Percentiles rank a stretch among this genome's conserved stretches.
Evolutionary conservation across 2,113 vertebrate species (phyloP).

Genomic region (Oreocharis arfaki): DNA sequence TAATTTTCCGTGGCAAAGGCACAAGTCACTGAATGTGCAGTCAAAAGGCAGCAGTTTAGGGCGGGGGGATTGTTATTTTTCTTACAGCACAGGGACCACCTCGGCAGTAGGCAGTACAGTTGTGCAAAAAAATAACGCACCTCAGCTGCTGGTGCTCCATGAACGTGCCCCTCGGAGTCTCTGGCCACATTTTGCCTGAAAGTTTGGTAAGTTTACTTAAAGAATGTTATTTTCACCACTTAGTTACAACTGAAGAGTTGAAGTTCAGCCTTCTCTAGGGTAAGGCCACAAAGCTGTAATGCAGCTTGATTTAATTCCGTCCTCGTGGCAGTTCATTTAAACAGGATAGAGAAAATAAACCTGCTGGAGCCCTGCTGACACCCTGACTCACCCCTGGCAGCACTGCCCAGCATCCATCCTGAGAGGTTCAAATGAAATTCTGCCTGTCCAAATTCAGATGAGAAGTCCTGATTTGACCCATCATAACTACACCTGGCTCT

Average conservation of each 20-base stretch:
- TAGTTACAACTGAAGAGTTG: neutral
- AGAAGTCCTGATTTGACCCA: neutral
- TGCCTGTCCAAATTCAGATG: neutral
- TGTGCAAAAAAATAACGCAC: neutral
- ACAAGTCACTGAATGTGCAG: neutral
- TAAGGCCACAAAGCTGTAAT: neutral
- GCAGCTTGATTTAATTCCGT: neutral
- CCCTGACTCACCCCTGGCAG: neutral
- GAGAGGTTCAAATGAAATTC: neutral
- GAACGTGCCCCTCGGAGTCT: too few relatives aligned
- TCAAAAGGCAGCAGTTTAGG: rapidly evolving
- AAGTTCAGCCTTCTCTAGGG: neutral
- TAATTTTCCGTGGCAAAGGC: neutral
- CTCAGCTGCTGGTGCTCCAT: neutral
- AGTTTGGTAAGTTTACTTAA: neutral
- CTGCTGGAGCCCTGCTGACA: neutral
- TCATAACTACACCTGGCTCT: neutral
- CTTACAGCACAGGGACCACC: rapidly evolving
- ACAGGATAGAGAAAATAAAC: neutral
- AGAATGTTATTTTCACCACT: neutral
- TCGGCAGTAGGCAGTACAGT: rapidly evolving
- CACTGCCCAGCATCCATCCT: neutral
- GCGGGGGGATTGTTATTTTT: rapidly evolving
- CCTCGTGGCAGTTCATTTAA: neutral
- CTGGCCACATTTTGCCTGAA: neutral